These are phyloP conservation scores for Araneus ventricosus DNA, from an alignment of 1,140 invertebrate genomes.

Conservation along the genomic window DNA sequence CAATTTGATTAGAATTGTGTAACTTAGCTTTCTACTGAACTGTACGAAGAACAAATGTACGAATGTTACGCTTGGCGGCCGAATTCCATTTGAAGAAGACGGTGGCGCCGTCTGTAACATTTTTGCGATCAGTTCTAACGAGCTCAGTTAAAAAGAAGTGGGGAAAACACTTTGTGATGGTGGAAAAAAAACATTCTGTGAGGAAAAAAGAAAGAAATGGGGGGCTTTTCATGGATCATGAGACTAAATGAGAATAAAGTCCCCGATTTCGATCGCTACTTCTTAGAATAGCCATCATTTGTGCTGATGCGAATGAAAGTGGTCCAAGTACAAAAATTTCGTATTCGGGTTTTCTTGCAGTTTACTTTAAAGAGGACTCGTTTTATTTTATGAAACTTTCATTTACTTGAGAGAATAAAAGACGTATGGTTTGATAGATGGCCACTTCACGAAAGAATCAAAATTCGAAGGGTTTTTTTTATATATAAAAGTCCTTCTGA, in stretches of 20 bases:
- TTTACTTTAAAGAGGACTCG: conserved; percentile 37
- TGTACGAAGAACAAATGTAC: conserved; percentile 30
- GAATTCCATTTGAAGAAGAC: conserved; percentile 30
- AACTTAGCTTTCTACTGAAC: not conserved
- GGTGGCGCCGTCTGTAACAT: conserved; percentile 52
- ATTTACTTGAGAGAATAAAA: conserved; percentile 9
- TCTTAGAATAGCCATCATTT: conserved; percentile 67
- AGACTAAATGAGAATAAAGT: conserved; percentile 72
- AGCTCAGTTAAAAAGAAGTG: conserved; percentile 53
- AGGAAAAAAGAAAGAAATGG: not conserved
- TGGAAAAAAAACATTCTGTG: conserved; percentile 36
- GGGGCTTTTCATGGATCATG: conserved; percentile 69
- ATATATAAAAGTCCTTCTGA: not conserved
- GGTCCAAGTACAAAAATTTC: conserved; percentile 21
- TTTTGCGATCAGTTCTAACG: conserved; percentile 45
- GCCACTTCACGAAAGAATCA: conserved; percentile 3
- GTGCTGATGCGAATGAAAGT: not conserved
- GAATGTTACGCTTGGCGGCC: conserved; percentile 41
- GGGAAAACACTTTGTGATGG: conserved; percentile 56
- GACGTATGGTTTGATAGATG: not conserved
- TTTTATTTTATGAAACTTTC: conserved; percentile 53
- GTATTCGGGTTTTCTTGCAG: conserved; percentile 22
- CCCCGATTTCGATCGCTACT: conserved; percentile 67
- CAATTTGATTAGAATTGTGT: conserved; percentile 19
- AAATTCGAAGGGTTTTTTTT: not conserved